These are phyloP conservation scores for Toxonevra muliebris DNA, from an alignment of 2,888 invertebrate species.

Conservation along the genomic window DNA sequence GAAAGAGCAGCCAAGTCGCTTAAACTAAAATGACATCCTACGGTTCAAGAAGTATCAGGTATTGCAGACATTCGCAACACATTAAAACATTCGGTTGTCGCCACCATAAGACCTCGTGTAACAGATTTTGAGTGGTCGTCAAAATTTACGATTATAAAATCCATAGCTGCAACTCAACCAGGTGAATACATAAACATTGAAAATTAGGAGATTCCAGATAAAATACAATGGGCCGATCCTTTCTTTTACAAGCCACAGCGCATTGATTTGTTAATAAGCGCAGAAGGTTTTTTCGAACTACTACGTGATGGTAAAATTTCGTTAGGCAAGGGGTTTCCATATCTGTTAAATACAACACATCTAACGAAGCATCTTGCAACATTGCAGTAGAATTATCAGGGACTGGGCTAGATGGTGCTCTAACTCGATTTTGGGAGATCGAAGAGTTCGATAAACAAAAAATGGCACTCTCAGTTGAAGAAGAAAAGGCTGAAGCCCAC, in stretches of 20 bases:
- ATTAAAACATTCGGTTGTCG: slow-evolving; percentile 16
- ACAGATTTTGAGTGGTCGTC: slow-evolving; percentile 28
- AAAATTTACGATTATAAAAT: slow-evolving; percentile 27
- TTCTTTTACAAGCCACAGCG: slow-evolving; percentile 24
- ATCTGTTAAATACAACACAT: no score
- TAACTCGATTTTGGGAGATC: slow-evolving; percentile 26
- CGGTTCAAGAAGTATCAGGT: no score
- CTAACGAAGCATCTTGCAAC: not conserved
- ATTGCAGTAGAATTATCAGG: not conserved
- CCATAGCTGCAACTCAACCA: slow-evolving; percentile 30
- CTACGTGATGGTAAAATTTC: no score
- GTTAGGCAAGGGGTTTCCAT: no score
- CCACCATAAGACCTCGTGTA: slow-evolving; percentile 30
- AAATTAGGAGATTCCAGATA: slow-evolving; percentile 18
- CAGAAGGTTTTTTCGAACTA: no score
- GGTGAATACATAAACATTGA: slow-evolving; percentile 13
- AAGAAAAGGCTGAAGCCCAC: slow-evolving; percentile 24
- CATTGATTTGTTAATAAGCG: slow-evolving; percentile 26
- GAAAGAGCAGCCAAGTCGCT: slow-evolving; percentile 34
- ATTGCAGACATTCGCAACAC: slow-evolving; percentile 27
- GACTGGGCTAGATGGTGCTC: slow-evolving; percentile 1
- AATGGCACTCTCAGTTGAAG: slow-evolving; percentile 1
- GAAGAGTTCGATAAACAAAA: slow-evolving; percentile 6
- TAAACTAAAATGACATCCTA: slow-evolving; percentile 17
- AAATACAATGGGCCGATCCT: slow-evolving; percentile 26